A percentile compares a stretch with the other conserved stretches of the same genome.
phyloP scores from a whole-genome alignment of 2,888 invertebrate genomes.

The Gisinianus flammeolus region DNA sequence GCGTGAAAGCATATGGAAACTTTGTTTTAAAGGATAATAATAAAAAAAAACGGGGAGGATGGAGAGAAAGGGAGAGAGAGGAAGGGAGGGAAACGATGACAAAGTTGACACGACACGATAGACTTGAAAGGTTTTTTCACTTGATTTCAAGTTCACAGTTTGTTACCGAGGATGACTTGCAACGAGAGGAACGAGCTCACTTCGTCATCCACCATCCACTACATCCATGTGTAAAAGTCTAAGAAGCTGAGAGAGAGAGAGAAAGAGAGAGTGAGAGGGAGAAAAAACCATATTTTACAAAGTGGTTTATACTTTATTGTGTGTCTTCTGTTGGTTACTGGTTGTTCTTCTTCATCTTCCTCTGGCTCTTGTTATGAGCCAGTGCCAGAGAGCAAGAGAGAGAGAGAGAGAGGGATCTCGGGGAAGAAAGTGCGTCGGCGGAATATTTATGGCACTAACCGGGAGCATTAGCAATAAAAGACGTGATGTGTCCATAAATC shows the following conservation, averaged over 20 bases:
- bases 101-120: constrained; percentile 9
- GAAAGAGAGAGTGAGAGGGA: neutral
- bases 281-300: constrained; percentile 29
- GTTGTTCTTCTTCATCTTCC: neutral
- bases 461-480: constrained; percentile 38
- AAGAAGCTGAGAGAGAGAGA: neutral
- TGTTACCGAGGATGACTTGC: too few relatives aligned
- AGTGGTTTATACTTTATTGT: constrained; percentile 31
- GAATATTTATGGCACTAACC: constrained; percentile 35
- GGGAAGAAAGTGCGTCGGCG: constrained; percentile 32
- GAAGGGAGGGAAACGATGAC: neutral
- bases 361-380: neutral
- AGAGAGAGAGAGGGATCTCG: constrained; percentile 23
- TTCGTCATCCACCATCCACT: too few relatives aligned
- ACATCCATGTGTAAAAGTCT: too few relatives aligned
- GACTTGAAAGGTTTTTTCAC: neutral
- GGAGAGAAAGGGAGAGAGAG: neutral
- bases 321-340: constrained; percentile 2
- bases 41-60: neutral
- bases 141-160: constrained; percentile 14
- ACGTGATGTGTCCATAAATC: constrained; percentile 38
- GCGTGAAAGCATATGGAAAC: too few relatives aligned
- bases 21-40: too few relatives aligned
- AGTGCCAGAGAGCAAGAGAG: neutral
- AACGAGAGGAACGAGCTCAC: too few relatives aligned